Percentiles rank a stretch among this genome's conserved stretches.
Conservation (phyloP, 2,797 vertebrate species). For the Stomatorhinus walkeri region DNA sequence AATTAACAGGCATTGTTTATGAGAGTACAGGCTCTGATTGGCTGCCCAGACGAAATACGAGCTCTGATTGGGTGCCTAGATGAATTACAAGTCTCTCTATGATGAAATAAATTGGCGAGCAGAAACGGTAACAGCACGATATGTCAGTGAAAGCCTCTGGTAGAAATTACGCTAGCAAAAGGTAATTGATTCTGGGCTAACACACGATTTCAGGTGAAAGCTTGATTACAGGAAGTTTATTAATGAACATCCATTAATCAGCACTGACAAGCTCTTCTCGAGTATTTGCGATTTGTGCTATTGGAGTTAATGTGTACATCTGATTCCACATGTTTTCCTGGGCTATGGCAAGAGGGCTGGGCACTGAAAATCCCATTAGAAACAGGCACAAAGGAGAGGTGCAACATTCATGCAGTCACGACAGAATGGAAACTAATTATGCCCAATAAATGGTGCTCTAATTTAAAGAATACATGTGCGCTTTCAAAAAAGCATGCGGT, state of each 20-base stretch:
- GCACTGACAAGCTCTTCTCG: slow-evolving; percentile 73
- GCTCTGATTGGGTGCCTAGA: neutral
- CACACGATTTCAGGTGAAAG: slow-evolving; percentile 84
- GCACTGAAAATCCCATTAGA: neutral
- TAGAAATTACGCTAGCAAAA: slow-evolving; percentile 86
- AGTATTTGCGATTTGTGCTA: slow-evolving; percentile 68
- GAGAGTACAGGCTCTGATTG: neutral
- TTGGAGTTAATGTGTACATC: slow-evolving; percentile 26
- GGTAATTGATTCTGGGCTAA: slow-evolving; percentile 89
- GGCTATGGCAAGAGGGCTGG: neutral
- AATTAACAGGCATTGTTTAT: neutral
- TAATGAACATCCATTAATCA: slow-evolving; percentile 91
- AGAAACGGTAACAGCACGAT: slow-evolving; percentile 19
- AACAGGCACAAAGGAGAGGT: neutral
- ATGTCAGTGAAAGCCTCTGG: slow-evolving; percentile 67
- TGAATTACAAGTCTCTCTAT: neutral
- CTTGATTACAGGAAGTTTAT: slow-evolving; percentile 90
- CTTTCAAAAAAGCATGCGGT: neutral
- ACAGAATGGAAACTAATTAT: slow-evolving; percentile 10
- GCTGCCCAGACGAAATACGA: neutral
- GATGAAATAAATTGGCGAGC: neutral
- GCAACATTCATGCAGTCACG: neutral
- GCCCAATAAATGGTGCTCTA: neutral
- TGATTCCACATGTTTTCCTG: neutral
- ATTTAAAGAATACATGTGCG: neutral